Evolutionary conservation across 35 echinoderm and acorn worm species (phyloP).

Genomic region (Acanthaster planci): DNA sequence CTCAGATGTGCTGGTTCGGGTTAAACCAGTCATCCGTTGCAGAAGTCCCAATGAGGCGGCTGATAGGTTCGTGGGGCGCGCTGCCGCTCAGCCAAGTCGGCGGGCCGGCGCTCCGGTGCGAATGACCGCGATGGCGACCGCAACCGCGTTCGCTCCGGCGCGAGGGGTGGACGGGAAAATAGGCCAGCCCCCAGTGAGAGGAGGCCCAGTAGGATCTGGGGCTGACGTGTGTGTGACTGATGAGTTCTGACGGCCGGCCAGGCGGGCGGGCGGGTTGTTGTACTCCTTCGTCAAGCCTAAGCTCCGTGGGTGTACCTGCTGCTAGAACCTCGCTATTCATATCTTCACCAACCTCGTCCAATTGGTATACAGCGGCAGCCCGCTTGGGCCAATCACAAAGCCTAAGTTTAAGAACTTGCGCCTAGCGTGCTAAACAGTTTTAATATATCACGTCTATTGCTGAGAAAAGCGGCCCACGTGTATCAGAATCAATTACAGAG

Average conservation of each 20-base stretch:
- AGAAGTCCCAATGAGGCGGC: no score
- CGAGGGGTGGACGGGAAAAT: background rate
- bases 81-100: background rate
- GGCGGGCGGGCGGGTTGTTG: conserved; percentile 28
- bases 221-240: conserved; percentile 6
- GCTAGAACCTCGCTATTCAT: no score
- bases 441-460: no score
- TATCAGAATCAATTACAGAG: no score
- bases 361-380: no score
- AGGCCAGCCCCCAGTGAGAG: conserved; percentile 13
- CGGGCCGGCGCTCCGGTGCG: background rate
- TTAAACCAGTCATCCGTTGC: no score
- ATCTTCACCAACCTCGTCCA: no score
- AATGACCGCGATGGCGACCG: conserved; percentile 7
- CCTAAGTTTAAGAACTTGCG: no score
- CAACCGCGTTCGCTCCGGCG: background rate
- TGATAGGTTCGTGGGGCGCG: background rate
- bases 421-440: no score
- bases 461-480: no score
- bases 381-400: no score
- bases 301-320: background rate
- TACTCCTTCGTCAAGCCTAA: background rate
- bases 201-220: background rate
- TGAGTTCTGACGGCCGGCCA: background rate
- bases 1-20: no score